Evolutionary conservation across 2,888 invertebrate species (phyloP).

Genomic region (Pyrochroa serraticornis): DNA sequence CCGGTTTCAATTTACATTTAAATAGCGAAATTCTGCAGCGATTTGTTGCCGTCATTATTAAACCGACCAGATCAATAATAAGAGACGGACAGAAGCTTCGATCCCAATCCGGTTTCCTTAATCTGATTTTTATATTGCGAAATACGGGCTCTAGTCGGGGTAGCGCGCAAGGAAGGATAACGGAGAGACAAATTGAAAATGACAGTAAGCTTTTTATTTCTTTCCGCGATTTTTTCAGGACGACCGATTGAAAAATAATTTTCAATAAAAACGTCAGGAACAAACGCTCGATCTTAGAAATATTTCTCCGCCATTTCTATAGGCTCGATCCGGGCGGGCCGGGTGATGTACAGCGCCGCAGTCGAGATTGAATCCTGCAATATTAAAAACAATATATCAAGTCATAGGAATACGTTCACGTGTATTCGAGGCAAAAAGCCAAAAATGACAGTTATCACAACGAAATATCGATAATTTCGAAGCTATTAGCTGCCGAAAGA

Average conservation of each 20-base stretch:
- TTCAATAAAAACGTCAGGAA: constrained; percentile 54
- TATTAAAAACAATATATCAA: constrained; percentile 31
- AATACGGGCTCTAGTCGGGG: constrained; percentile 30
- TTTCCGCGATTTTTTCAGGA: constrained; percentile 41
- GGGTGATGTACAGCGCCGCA: constrained; percentile 25
- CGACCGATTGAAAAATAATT: constrained; percentile 50
- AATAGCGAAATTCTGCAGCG: constrained; percentile 23
- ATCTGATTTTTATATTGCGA: constrained; percentile 40
- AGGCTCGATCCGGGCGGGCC: constrained; percentile 38
- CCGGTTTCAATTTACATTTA: constrained; percentile 35
- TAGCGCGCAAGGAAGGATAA: constrained; percentile 35
- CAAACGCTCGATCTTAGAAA: constrained; percentile 49
- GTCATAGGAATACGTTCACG: neutral
- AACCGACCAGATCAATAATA: constrained; percentile 33
- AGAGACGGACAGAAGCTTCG: constrained; percentile 30
- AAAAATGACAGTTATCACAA: no score
- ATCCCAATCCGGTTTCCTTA: constrained; percentile 31
- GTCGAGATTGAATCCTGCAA: constrained; percentile 16
- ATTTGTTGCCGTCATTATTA: neutral
- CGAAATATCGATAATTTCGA: no score
- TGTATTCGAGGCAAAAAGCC: no score
- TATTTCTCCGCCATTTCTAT: constrained; percentile 44
- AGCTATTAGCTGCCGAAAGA: no score
- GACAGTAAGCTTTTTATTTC: constrained; percentile 51
- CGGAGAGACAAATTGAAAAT: constrained; percentile 50